A percentile compares a stretch with the other conserved stretches of the same genome.
These are phyloP conservation scores for Drosophila algonquin DNA, from an alignment of 2,888 invertebrate species.

Conservation along the genomic window DNA sequence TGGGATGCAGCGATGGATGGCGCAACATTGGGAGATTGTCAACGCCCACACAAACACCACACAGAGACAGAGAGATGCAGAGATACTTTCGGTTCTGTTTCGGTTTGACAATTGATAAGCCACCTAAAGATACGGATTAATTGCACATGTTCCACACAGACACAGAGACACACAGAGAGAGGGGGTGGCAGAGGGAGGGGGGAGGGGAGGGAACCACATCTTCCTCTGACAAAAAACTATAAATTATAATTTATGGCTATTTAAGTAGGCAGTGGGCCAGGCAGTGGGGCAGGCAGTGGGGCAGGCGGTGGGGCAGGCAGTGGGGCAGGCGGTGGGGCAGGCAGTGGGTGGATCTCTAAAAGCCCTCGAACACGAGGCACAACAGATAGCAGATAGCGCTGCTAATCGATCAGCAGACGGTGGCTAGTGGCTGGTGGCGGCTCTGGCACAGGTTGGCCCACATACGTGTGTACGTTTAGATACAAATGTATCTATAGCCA, in stretches of 20 bases:
- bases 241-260: slow-evolving; percentile 79
- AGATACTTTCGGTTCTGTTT: slow-evolving; percentile 30
- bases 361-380: slow-evolving; percentile 44
- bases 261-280: slow-evolving; percentile 61
- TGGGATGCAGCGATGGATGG: slow-evolving; percentile 55
- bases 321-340: slow-evolving; percentile 9
- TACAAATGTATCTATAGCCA: slow-evolving; percentile 36
- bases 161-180: slow-evolving; percentile 20
- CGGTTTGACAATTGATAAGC: slow-evolving; percentile 77
- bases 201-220: slow-evolving; percentile 38
- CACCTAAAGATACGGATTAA: slow-evolving; percentile 79
- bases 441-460: slow-evolving; percentile 72
- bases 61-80: neutral
- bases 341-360: slow-evolving; percentile 65
- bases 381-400: slow-evolving; percentile 39
- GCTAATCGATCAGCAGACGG: slow-evolving; percentile 74
- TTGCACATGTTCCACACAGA: slow-evolving; percentile 69
- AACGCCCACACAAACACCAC: slow-evolving; percentile 35
- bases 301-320: slow-evolving; percentile 28
- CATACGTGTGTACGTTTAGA: slow-evolving; percentile 26
- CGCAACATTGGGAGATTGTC: slow-evolving; percentile 56
- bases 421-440: neutral
- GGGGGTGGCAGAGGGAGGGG: neutral
- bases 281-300: too few relatives aligned
- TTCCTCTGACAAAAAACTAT: slow-evolving; percentile 50